Evolutionary conservation across 2,797 vertebrate genomes (phyloP), one percentile per base, ranked within the genome.

Genomic region (Acanthiza pusilla): DNA sequence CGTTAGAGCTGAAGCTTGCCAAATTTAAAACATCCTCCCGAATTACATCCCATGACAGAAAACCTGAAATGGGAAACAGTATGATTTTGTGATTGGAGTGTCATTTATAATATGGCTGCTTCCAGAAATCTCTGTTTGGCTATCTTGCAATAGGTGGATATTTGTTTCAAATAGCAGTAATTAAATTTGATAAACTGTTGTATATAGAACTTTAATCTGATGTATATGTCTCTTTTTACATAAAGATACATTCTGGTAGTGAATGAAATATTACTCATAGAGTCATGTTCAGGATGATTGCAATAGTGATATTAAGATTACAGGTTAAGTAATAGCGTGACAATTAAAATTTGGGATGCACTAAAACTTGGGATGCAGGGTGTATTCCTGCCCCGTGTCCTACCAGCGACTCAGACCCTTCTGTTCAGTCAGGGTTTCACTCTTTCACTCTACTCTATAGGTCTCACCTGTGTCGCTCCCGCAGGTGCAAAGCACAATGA

Each of bases 41-140:
- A 63, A 79, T 13, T 50, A 62, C 85, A 70, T 60, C 65, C n/a
- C 9, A 4, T 84, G 65, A 89, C 61, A 79, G 63, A 22, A 45
- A 93, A 91, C 45, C 50, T 65, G 54, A 71, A 85, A 47, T 71
- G 77, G 51, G 20, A 95, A 76, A 54, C 62, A 90, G 48, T 43
- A 45, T 66, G 66, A 17, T 45, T 85, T 86, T 94, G 66, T 48
- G 43, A 70, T 95, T 77, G 57, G 42, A 95, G 58, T 68, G 45
- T 76, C 70, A 58, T 30, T 84, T 73, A 27, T 78, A 62, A 51
- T 60, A 48, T 8, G 15, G 9, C 21, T 75, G 19, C 60, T 61
- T 94, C 68, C 21, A 47, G 80, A 90, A 62, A 75, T 82, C 73
- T 81, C 71, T 32, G 22, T 66, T 53, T 83, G 51, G 16, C 4